phyloP scores from a whole-genome alignment of 2,888 invertebrate species.

The Ypsolopha sequella region DNA sequence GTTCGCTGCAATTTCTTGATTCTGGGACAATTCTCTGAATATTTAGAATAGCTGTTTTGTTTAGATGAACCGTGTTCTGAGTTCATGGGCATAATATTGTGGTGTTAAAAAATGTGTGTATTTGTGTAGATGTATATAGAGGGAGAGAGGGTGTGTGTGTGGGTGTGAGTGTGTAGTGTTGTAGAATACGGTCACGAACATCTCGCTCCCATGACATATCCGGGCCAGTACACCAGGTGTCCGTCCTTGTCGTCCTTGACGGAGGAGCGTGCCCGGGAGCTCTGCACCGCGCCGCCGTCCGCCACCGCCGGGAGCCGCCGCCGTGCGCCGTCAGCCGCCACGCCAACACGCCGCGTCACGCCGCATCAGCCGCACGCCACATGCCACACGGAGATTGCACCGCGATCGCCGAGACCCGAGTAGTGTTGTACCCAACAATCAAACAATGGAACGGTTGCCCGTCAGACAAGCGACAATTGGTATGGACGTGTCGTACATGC shows the following conservation, averaged over 20 bases:
- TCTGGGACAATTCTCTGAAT: neutral
- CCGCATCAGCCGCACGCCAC: constrained; percentile 19
- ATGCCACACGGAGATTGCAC: constrained; percentile 58
- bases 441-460: constrained; percentile 73
- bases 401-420: constrained; percentile 70
- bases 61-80: constrained; percentile 4
- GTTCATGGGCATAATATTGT: constrained; percentile 9
- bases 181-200: constrained; percentile 90
- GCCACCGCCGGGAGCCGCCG: constrained; percentile 22
- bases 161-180: constrained; percentile 21
- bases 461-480: constrained; percentile 72
- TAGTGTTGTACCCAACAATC: constrained; percentile 73
- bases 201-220: constrained; percentile 99
- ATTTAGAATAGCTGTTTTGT: neutral
- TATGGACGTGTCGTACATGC: constrained; percentile 67
- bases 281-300: constrained; percentile 66
- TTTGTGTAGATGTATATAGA: constrained; percentile 4
- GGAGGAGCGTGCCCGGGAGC: constrained; percentile 87
- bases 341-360: constrained; percentile 17
- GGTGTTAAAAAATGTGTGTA: neutral
- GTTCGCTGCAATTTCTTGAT: neutral
- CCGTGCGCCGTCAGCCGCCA: constrained; percentile 22
- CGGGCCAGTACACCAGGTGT: constrained; percentile 99
- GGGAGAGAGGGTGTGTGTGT: constrained; percentile 14
- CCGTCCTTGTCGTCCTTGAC: constrained; percentile 99